Evolutionary conservation across 1,140 invertebrate genomes (phyloP).

Genomic region (Palaemon carinicauda): DNA sequence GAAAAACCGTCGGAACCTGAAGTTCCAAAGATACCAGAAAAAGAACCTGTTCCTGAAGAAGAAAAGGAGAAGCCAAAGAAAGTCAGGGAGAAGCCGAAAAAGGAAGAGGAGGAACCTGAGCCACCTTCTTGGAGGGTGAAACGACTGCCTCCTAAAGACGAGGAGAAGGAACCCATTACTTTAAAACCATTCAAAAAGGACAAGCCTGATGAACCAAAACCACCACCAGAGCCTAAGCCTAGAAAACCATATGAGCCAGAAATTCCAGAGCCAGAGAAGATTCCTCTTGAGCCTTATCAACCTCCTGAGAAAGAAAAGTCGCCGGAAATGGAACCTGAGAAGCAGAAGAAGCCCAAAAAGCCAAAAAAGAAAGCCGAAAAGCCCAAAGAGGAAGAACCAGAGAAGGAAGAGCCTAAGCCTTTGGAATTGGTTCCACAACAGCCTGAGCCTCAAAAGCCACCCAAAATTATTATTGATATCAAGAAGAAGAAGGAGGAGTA

Average conservation of each 20-base stretch:
- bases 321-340: constrained; percentile 27
- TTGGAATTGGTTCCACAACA: constrained; percentile 31
- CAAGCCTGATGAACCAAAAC: constrained; percentile 37
- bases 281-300: constrained; percentile 37
- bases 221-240: constrained; percentile 20
- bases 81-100: constrained; percentile 25
- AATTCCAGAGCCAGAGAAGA: constrained; percentile 36
- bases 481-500: constrained; percentile 25
- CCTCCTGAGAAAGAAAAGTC: not conserved
- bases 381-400: not conserved
- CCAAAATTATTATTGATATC: constrained; percentile 16
- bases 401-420: constrained; percentile 16
- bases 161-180: constrained; percentile 58
- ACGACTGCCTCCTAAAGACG: constrained; percentile 37
- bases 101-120: constrained; percentile 41
- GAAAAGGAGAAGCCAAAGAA: constrained; percentile 33
- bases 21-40: constrained; percentile 28
- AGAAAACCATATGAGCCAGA: constrained; percentile 44
- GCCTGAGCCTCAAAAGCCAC: constrained; percentile 17
- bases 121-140: constrained; percentile 42
- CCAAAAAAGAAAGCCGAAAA: constrained; percentile 7
- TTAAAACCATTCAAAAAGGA: constrained; percentile 56
- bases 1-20: constrained; percentile 14
- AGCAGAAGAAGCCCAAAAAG: constrained; percentile 6
- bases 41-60: constrained; percentile 20